Percentiles rank a stretch among this genome's conserved stretches.
phyloP scores from a whole-genome alignment of 2,113 vertebrate genomes.

The Edolisoma coerulescens region DNA sequence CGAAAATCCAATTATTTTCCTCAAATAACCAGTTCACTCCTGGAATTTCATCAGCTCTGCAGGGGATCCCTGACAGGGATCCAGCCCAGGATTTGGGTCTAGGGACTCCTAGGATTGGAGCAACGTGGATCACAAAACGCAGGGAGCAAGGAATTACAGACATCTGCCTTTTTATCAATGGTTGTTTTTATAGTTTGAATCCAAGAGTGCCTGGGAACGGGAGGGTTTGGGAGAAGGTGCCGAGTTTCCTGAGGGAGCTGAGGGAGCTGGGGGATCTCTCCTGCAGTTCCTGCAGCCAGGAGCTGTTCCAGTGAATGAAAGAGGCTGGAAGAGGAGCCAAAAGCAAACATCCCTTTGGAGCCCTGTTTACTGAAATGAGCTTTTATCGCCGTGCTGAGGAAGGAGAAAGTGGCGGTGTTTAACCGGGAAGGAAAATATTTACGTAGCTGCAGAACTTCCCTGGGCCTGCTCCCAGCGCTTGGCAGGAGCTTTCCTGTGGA shows the following conservation, averaged over 20 bases:
- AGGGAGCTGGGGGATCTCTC: not conserved
- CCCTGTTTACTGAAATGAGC: not conserved
- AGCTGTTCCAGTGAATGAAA: not conserved
- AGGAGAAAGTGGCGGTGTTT: constrained; percentile 20
- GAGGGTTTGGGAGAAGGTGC: not conserved
- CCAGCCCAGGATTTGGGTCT: not conserved
- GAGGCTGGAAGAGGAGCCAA: not conserved
- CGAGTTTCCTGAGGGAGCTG: not conserved
- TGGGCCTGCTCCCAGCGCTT: not conserved
- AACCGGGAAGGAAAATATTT: not conserved
- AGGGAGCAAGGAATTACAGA: accelerated
- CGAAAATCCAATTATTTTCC: not conserved
- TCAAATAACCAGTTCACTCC: not conserved
- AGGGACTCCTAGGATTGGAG: accelerated
- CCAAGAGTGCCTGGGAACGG: accelerated
- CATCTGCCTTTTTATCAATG: not conserved
- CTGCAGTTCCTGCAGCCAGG: accelerated
- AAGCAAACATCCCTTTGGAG: not conserved
- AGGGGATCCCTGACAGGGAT: not conserved
- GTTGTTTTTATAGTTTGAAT: accelerated
- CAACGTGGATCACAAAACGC: accelerated
- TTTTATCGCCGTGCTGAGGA: not conserved
- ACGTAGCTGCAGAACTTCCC: not conserved
- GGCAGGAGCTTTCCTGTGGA: not conserved
- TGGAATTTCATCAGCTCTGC: not conserved